Conservation (phyloP, 2,888 invertebrate genomes). For the Noctua pronuba region DNA sequence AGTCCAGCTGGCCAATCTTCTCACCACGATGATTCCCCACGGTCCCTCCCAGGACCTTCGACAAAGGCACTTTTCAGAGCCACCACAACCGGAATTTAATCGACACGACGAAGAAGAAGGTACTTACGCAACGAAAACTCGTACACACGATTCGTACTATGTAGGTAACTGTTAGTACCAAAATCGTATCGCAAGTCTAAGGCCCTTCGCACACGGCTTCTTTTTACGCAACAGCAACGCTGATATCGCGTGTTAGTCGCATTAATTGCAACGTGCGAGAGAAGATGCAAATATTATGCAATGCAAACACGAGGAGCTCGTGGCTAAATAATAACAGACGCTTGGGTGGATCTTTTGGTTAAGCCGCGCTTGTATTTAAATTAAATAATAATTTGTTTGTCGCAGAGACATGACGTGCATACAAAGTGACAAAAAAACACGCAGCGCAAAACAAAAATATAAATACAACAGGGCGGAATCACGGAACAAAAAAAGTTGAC, state of each 20-base stretch:
- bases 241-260: background rate
- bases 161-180: constrained; percentile 40
- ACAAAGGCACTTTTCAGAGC: too few relatives aligned
- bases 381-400: too few relatives aligned
- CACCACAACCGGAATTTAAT: too few relatives aligned
- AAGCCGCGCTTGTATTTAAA: background rate
- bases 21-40: too few relatives aligned
- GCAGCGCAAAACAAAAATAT: too few relatives aligned
- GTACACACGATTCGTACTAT: background rate
- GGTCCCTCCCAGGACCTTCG: too few relatives aligned
- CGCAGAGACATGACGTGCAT: too few relatives aligned
- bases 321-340: background rate
- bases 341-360: background rate
- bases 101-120: too few relatives aligned
- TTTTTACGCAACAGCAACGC: background rate
- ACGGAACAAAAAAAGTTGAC: too few relatives aligned
- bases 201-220: background rate
- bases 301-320: background rate
- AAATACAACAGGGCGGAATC: too few relatives aligned
- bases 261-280: background rate
- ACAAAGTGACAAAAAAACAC: too few relatives aligned
- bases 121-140: constrained; percentile 4
- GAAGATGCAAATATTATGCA: background rate
- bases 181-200: constrained; percentile 23
- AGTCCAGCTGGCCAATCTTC: too few relatives aligned